These are phyloP conservation scores for Microtus oregoni DNA, from an alignment of 2,113 vertebrate genomes.

Conservation along the genomic window DNA sequence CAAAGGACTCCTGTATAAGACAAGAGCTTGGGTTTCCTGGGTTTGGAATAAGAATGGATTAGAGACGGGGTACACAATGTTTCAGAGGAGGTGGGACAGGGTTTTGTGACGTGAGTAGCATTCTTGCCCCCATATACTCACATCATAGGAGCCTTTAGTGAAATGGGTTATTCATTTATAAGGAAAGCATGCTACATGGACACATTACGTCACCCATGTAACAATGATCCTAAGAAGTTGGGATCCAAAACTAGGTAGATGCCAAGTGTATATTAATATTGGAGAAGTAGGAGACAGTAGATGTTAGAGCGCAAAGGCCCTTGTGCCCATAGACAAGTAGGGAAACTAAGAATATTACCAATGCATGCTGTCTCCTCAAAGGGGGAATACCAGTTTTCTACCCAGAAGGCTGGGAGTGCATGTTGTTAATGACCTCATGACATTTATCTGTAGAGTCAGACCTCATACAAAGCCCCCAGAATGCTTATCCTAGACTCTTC, in stretches of 20 bases:
- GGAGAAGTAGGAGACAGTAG: not conserved
- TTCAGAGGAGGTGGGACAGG: not conserved
- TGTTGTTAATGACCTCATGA: not conserved
- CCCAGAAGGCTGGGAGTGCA: not conserved
- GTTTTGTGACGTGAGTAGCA: not conserved
- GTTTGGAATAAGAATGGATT: not conserved
- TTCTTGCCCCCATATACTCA: not conserved
- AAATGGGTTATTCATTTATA: not conserved
- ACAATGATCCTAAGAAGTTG: not conserved
- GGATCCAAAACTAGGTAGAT: not conserved
- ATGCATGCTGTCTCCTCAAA: not conserved
- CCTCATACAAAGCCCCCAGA: no score
- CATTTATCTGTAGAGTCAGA: not conserved
- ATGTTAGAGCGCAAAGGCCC: not conserved
- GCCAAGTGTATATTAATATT: not conserved
- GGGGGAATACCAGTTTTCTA: not conserved
- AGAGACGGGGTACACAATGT: not conserved
- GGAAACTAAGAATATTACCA: not conserved
- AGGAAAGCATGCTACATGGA: not conserved
- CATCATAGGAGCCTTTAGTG: not conserved
- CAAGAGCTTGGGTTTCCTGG: conserved; percentile 27
- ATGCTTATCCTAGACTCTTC: not conserved
- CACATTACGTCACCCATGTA: not conserved
- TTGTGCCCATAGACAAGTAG: not conserved
- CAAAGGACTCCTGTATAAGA: not conserved